Evolutionary conservation across 1,140 invertebrate genomes (phyloP).

Genomic region (Papilio machaon): DNA sequence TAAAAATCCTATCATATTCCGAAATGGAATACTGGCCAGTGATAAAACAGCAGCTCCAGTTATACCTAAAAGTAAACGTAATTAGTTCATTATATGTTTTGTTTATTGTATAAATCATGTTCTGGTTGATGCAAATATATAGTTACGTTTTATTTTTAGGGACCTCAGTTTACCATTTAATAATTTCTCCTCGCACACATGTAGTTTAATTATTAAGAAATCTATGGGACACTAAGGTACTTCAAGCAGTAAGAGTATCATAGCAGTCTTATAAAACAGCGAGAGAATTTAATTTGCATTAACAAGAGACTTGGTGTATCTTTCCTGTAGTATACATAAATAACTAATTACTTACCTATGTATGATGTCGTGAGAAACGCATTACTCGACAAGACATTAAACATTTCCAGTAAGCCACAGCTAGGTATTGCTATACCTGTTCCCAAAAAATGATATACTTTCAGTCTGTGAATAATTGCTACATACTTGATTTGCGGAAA

Average conservation of each 20-base stretch:
- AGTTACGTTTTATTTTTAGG: background rate
- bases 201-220: too few relatives aligned
- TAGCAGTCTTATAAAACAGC: too few relatives aligned
- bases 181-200: too few relatives aligned
- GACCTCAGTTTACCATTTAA: too few relatives aligned
- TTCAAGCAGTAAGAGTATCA: too few relatives aligned
- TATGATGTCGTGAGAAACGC: slow-evolving; percentile 57
- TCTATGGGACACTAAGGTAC: too few relatives aligned
- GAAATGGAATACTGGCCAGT: slow-evolving; percentile 68
- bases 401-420: slow-evolving; percentile 61
- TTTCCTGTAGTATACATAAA: background rate
- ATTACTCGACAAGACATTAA: slow-evolving; percentile 54
- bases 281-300: background rate
- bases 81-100: too few relatives aligned
- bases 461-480: slow-evolving; percentile 67
- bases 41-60: slow-evolving; percentile 68
- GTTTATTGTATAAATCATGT: too few relatives aligned
- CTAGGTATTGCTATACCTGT: slow-evolving; percentile 59
- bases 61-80: slow-evolving; percentile 68
- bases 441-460: slow-evolving; percentile 70
- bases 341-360: slow-evolving; percentile 58
- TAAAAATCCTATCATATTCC: slow-evolving; percentile 82
- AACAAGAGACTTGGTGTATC: background rate
- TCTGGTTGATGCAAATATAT: too few relatives aligned
- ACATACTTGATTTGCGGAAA: slow-evolving; percentile 70